Percentiles rank a stretch among this genome's conserved stretches.
phyloP scores from a whole-genome alignment of 2,888 invertebrate genomes.

The Nomada fabriciana region DNA sequence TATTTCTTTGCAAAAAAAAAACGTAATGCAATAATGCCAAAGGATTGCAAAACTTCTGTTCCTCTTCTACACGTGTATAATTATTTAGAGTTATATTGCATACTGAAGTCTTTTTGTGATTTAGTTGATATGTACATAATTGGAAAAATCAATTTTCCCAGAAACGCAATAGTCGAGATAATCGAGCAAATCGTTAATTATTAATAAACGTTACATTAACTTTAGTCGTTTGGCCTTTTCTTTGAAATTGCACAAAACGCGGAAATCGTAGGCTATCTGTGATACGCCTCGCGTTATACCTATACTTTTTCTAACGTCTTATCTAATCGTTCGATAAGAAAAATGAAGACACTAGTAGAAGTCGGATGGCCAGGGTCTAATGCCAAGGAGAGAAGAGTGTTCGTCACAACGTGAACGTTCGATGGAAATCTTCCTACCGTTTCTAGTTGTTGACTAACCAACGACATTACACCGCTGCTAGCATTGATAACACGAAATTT shows the following conservation, averaged over 20 bases:
- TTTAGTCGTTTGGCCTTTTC: not conserved
- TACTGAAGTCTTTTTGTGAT: too few species aligned
- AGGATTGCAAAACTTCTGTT: too few species aligned
- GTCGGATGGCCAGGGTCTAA: constrained; percentile 61
- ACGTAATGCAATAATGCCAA: too few species aligned
- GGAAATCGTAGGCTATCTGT: not conserved
- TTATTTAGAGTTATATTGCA: too few species aligned
- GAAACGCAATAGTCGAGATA: too few species aligned
- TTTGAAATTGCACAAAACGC: not conserved
- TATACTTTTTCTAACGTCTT: constrained; percentile 35
- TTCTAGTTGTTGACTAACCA: constrained; percentile 35
- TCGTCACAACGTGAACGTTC: constrained; percentile 3
- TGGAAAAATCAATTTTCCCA: not conserved
- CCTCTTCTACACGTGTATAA: too few species aligned
- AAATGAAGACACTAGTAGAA: constrained; percentile 63
- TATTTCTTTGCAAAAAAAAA: too few species aligned
- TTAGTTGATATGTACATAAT: too few species aligned
- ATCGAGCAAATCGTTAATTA: too few species aligned
- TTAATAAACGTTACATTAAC: too few species aligned
- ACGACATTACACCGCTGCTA: constrained; percentile 23
- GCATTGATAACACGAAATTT: constrained; percentile 44
- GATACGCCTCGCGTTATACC: not conserved
- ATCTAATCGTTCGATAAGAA: constrained; percentile 70
- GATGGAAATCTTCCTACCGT: constrained; percentile 65
- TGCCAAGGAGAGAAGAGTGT: constrained; percentile 68